These are phyloP conservation scores for Meganola albula DNA, from an alignment of 2,888 invertebrate species.

Conservation along the genomic window DNA sequence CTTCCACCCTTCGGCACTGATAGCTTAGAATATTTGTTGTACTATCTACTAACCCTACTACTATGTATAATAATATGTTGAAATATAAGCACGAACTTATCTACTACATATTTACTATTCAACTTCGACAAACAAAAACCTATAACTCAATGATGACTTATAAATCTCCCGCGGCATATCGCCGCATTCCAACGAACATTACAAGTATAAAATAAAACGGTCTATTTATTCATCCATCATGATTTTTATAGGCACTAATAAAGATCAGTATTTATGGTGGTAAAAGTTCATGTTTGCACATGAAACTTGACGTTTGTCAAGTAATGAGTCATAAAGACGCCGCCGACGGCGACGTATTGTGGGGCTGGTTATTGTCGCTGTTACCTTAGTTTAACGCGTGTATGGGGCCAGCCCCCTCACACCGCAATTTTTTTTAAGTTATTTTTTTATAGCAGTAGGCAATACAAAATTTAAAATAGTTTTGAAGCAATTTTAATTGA, in stretches of 20 bases:
- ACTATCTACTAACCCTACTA: too few species aligned
- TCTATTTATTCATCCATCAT: constrained; percentile 37
- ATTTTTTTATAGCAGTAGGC: too few species aligned
- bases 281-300: constrained; percentile 50
- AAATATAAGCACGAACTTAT: too few species aligned
- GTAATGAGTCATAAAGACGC: constrained; percentile 54
- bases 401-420: constrained; percentile 1
- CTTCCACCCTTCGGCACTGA: too few species aligned
- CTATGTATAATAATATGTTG: too few species aligned
- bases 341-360: constrained; percentile 39
- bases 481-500: too few species aligned
- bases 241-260: constrained; percentile 49
- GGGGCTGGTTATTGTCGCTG: constrained; percentile 34
- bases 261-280: constrained; percentile 45
- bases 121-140: neutral
- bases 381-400: constrained; percentile 31
- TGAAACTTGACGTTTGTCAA: constrained; percentile 28
- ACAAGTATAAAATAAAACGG: constrained; percentile 22
- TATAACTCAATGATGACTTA: neutral
- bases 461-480: too few species aligned
- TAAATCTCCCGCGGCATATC: constrained; percentile 1
- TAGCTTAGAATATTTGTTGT: too few species aligned
- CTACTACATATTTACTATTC: too few species aligned
- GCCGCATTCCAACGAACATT: constrained; percentile 7
- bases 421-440: too few species aligned